These are phyloP conservation scores for Actinia equina DNA, from an alignment of 64 coral and sea anemone genomes.

Conservation along the genomic window DNA sequence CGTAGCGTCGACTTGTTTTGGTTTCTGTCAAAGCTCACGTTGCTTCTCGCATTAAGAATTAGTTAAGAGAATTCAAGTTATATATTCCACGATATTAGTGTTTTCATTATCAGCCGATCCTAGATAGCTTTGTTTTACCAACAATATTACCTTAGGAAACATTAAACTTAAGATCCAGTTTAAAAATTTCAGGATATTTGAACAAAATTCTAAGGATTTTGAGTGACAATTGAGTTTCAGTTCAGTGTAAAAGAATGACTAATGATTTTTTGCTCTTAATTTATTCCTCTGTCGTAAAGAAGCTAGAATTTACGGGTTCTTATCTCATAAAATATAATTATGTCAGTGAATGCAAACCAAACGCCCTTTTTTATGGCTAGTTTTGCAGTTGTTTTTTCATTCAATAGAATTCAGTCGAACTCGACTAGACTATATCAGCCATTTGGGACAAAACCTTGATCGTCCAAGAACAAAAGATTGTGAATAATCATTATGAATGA, in stretches of 20 bases:
- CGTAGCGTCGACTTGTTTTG: not conserved
- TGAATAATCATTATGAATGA: not conserved
- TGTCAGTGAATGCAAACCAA: not conserved
- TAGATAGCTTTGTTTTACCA: constrained; percentile 13
- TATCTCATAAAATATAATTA: not conserved
- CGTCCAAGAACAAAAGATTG: not conserved
- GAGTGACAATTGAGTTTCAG: not conserved
- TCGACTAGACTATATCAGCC: not conserved
- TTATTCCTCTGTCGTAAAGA: not conserved
- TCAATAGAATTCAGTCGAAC: not conserved
- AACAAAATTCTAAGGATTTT: not conserved
- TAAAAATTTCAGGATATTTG: not conserved
- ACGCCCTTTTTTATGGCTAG: not conserved
- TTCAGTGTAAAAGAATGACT: not conserved
- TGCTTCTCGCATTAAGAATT: not conserved
- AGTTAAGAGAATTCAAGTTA: constrained; percentile 10
- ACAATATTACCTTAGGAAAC: not conserved
- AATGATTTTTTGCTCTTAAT: not conserved
- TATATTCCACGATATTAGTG: not conserved
- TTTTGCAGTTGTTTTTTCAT: not conserved
- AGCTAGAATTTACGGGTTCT: not conserved
- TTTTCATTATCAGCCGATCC: not conserved
- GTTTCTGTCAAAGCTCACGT: not conserved
- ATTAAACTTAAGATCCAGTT: not conserved
- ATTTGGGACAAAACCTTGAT: not conserved